Base-by-base conservation (phyloP, 2,113 vertebrate species). In the Coturnix japonica region DNA sequence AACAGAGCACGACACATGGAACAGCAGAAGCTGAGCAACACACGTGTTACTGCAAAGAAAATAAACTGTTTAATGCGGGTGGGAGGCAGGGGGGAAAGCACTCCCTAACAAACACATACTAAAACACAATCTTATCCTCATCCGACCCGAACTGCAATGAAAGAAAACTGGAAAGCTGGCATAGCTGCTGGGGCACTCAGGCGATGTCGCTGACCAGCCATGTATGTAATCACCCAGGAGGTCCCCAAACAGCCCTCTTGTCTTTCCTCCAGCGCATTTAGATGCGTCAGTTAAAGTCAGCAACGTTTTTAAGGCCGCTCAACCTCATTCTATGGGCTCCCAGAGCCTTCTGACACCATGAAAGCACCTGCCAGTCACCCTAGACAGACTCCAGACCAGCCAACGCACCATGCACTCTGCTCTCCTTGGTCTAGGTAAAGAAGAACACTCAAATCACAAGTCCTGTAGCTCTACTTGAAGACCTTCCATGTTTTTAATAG, bases 1-100 rank as follows among this genome's bases (percentile, higher is more conserved):
- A 83, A 78, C 41, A 18, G 91, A 84, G 92, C 86, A 65, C 5
- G n/a, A 86, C 90, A 95, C 83, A 89, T 63, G 79, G 90, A 94
- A 71, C 49, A 86, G 22, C 92, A 95, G 88, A 89, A 94, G 85
- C 86, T 67, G 77, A 86, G 44, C 6, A 0, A 69, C 0, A 1
- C 88, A 90, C 14, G 25, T 81, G 73, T 86, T 47, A n/a, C 83
- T 91, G 90, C 74, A 47, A 90, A 54, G 59, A 89, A 89, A 95
- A 84, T 37, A 63, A 86, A 81, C 89, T 87, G 11, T 41, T 66
- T 53, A 23, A 9, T 28, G 16, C 28, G 59, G 51, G 30, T 19
- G 11, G 30, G 11, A 43, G 37, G 51, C 26, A 9, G 28, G 25
- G 59, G 60, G 61, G 37, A 53, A 94, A 90, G 37, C 78, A 60